These are phyloP conservation scores for Eurystomus glaucurus DNA, from an alignment of 2,797 vertebrate species.

Conservation along the genomic window DNA sequence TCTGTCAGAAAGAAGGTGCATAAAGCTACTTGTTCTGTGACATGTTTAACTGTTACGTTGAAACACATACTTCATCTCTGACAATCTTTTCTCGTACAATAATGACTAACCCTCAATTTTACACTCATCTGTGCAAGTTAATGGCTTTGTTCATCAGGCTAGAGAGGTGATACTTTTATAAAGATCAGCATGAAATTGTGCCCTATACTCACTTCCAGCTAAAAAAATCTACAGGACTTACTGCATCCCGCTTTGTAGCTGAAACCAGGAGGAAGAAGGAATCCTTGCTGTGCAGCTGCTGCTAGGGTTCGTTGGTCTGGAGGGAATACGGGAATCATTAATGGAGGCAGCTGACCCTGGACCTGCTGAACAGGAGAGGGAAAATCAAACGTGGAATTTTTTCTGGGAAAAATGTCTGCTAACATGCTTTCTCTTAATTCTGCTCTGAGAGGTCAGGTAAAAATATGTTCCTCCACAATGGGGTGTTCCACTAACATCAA, in stretches of 20 bases:
- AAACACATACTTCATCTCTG: neutral
- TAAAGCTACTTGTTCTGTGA: conserved; percentile 22
- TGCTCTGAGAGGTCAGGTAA: neutral
- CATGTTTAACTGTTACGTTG: neutral
- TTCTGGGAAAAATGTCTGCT: neutral
- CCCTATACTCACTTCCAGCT: conserved; percentile 18
- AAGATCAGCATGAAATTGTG: neutral
- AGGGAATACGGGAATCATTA: conserved; percentile 99
- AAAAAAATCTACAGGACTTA: conserved; percentile 85
- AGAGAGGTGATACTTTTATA: neutral
- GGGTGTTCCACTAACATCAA: neutral
- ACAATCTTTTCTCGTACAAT: neutral
- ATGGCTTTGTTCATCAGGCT: neutral
- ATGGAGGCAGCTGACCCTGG: conserved; percentile 97
- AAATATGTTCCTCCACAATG: neutral
- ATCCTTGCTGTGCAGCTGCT: conserved; percentile 97
- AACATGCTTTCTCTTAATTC: neutral
- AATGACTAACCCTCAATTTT: neutral
- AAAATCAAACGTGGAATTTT: conserved; percentile 77
- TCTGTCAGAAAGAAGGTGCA: conserved; percentile 32
- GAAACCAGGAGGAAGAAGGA: conserved; percentile 97
- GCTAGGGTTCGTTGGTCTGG: conserved; percentile 97
- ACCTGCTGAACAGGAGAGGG: conserved; percentile 92
- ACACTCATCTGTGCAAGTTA: neutral
- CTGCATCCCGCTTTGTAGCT: conserved; percentile 99